Evolutionary conservation across 2,888 invertebrate species (phyloP).

Genomic region (Salticus scenicus): DNA sequence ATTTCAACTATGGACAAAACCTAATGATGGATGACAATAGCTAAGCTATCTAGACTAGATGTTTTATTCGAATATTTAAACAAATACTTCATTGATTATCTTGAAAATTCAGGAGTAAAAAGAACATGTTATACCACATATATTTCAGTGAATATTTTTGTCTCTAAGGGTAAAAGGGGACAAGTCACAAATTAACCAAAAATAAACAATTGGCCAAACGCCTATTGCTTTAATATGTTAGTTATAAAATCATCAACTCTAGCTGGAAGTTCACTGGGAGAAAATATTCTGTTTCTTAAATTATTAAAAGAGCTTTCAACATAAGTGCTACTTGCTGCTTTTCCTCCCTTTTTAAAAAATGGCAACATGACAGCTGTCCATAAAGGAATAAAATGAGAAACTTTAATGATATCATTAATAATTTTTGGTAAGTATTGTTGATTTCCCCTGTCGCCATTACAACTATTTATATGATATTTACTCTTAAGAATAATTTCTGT

Average conservation of each 20-base stretch:
- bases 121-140: too few species aligned
- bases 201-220: too few species aligned
- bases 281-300: constrained; percentile 1
- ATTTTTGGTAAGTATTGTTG: not conserved
- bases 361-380: not conserved
- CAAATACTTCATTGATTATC: too few species aligned
- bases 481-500: not conserved
- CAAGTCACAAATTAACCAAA: too few species aligned
- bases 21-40: too few species aligned
- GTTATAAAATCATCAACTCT: not conserved
- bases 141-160: too few species aligned
- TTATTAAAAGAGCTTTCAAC: not conserved
- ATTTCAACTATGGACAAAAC: too few species aligned
- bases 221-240: not conserved
- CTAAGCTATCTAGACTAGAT: too few species aligned
- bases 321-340: not conserved
- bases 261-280: not conserved
- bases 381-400: not conserved
- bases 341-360: not conserved
- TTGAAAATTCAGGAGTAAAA: too few species aligned
- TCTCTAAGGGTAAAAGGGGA: too few species aligned
- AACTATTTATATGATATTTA: not conserved
- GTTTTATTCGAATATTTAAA: too few species aligned
- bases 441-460: not conserved
- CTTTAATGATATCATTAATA: not conserved